phyloP scores from a whole-genome alignment of 2,113 vertebrate genomes.

The Condylura cristata region DNA sequence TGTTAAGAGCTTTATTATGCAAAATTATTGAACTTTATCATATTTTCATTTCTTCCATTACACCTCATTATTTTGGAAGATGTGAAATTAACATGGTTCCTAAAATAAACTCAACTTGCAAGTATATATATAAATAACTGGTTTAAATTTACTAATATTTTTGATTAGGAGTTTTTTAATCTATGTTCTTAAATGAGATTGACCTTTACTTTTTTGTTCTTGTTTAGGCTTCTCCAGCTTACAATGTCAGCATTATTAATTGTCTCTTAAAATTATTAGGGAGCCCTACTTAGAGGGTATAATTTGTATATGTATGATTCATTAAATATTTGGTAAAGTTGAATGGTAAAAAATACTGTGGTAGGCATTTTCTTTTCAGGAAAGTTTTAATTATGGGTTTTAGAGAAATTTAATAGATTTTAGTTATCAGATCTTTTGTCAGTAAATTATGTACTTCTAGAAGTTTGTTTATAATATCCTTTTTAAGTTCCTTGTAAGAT shows the following conservation, averaged over 20 bases:
- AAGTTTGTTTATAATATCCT: neutral
- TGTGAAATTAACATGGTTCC: neutral
- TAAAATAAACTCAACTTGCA: neutral
- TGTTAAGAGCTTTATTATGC: neutral
- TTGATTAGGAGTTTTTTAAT: neutral
- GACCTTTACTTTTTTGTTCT: neutral
- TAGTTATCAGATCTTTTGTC: neutral
- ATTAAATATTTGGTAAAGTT: neutral
- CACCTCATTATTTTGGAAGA: neutral
- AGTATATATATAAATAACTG: neutral
- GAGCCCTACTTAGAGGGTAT: neutral
- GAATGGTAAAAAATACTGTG: neutral
- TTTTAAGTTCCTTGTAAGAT: neutral
- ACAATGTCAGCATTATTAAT: neutral
- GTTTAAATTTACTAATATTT: neutral
- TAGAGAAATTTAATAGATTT: neutral
- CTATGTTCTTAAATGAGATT: neutral
- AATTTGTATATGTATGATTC: neutral
- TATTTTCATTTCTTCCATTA: neutral
- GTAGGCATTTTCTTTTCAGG: neutral
- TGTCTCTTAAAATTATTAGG: neutral
- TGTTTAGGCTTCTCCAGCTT: neutral
- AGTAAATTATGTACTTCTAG: neutral
- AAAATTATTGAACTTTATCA: neutral
- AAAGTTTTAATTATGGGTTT: neutral